Evolutionary conservation across 2,113 vertebrate genomes (phyloP).

Genomic region (Microtus pennsylvanicus): DNA sequence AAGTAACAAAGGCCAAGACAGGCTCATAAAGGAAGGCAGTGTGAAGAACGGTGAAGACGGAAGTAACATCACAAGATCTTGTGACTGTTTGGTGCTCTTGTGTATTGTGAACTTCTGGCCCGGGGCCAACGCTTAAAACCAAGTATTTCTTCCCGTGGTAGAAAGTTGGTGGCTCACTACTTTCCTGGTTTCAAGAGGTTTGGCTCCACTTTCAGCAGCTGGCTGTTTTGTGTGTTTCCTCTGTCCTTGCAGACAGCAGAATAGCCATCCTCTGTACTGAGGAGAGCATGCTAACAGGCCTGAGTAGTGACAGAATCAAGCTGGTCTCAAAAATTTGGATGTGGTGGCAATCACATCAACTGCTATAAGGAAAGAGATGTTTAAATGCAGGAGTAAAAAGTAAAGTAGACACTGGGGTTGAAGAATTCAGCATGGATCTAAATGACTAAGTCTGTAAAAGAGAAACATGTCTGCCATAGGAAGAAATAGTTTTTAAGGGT

Average conservation of each 20-base stretch:
- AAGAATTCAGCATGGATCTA: neutral
- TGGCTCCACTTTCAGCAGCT: neutral
- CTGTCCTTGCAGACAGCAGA: neutral
- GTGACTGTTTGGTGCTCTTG: too few species aligned
- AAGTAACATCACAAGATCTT: neutral
- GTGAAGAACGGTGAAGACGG: neutral
- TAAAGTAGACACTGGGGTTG: neutral
- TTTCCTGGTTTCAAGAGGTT: neutral
- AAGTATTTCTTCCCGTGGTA: neutral
- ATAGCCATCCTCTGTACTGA: neutral
- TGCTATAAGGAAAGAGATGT: neutral
- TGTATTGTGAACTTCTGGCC: too few species aligned
- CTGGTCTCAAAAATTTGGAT: conserved; percentile 1
- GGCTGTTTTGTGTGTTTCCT: neutral
- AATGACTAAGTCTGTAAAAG: neutral
- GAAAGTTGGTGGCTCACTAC: neutral
- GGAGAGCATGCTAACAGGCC: neutral
- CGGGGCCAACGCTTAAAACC: too few species aligned
- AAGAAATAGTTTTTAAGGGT: conserved; percentile 1
- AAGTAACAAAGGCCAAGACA: neutral
- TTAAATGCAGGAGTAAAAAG: conserved; percentile 3
- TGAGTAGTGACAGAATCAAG: neutral
- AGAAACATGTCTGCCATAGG: neutral
- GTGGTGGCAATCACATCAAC: neutral
- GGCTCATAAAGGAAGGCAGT: neutral